These are phyloP conservation scores for Dicerorhinus sumatrensis DNA, from an alignment of 2,113 vertebrate species.

Conservation along the genomic window DNA sequence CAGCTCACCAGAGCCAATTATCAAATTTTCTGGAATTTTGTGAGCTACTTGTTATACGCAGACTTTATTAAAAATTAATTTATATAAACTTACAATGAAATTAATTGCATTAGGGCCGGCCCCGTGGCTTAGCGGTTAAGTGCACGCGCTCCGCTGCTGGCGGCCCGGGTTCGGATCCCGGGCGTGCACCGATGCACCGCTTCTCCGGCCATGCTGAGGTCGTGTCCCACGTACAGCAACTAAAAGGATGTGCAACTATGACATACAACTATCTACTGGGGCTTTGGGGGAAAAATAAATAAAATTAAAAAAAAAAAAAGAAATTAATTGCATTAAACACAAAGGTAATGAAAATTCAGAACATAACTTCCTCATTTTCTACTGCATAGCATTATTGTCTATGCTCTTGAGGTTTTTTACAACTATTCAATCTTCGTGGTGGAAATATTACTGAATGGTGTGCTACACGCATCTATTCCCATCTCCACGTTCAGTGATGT, in stretches of 20 bases:
- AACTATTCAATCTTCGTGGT: not conserved
- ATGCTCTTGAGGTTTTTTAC: not conserved
- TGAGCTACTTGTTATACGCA: not conserved
- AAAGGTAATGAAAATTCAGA: not conserved
- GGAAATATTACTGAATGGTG: not conserved
- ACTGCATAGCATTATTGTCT: not conserved
- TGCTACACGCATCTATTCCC: not conserved
- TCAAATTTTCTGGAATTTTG: not conserved
- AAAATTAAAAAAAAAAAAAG: too few species aligned
- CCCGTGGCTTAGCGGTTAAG: too few species aligned
- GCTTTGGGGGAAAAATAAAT: too few species aligned
- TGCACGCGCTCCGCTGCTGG: too few species aligned
- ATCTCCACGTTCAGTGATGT: not conserved
- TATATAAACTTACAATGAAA: not conserved
- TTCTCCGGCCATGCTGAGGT: too few species aligned
- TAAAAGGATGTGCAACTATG: too few species aligned
- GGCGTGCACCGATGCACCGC: too few species aligned
- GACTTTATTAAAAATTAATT: not conserved
- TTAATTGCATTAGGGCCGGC: not conserved
- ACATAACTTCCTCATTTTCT: not conserved
- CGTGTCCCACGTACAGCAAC: too few species aligned
- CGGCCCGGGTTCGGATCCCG: too few species aligned
- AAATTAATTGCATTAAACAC: conserved; percentile 3
- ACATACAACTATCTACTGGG: too few species aligned
- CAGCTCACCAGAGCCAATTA: not conserved